Evolutionary conservation across 2,888 invertebrate species (phyloP).

Genomic region (Eucera pruinosa): DNA sequence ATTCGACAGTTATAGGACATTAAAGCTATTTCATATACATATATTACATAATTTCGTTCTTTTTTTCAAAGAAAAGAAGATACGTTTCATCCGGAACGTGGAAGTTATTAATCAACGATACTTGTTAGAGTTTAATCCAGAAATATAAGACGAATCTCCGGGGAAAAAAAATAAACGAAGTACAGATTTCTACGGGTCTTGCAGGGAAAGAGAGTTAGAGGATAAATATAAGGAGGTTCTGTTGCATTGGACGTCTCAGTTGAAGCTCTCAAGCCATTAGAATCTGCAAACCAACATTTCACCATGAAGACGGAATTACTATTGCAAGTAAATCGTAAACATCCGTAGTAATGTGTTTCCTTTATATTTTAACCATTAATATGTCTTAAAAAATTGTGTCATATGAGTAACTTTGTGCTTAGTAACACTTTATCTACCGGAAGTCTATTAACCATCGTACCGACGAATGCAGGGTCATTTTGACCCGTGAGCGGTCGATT

Average conservation of each 20-base stretch:
- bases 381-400: neutral
- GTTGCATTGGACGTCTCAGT: slow-evolving; percentile 56
- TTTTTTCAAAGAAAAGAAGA: too few relatives aligned
- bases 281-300: neutral
- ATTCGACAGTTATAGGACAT: too few relatives aligned
- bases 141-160: neutral
- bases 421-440: too few relatives aligned
- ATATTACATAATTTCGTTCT: too few relatives aligned
- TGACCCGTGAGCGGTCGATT: too few relatives aligned
- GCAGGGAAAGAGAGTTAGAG: slow-evolving; percentile 52
- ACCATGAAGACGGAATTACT: slow-evolving; percentile 35
- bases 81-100: too few relatives aligned
- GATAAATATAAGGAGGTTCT: slow-evolving; percentile 54
- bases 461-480: too few relatives aligned
- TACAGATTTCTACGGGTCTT: slow-evolving; percentile 2
- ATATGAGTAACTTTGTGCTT: neutral
- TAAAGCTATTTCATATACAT: too few relatives aligned
- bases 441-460: too few relatives aligned
- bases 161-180: slow-evolving; percentile 17
- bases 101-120: neutral
- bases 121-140: neutral
- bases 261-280: slow-evolving; percentile 16
- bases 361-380: neutral
- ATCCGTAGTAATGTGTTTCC: neutral
- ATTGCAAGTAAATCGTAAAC: slow-evolving; percentile 43